A percentile compares a stretch with the other conserved stretches of the same genome.
Conservation (phyloP, 37 sponge, comb jelly and placozoan genomes). For the Geodia barretti region DNA sequence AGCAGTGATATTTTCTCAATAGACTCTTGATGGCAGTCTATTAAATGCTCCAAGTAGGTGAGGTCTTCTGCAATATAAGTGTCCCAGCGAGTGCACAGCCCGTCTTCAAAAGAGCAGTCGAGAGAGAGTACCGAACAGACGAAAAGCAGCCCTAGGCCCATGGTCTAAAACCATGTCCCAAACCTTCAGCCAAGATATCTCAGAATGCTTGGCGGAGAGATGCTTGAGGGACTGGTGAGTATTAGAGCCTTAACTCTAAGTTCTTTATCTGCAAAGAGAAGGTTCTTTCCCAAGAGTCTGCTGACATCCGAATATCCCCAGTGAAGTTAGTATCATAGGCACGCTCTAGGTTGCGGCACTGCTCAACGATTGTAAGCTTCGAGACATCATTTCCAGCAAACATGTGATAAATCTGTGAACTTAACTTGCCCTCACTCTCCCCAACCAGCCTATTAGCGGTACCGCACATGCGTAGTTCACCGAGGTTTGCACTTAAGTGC, state of each 20-base stretch:
- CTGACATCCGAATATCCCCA: not conserved
- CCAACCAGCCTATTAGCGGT: no score
- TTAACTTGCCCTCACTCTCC: no score
- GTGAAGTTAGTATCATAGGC: not conserved
- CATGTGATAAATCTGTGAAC: not conserved
- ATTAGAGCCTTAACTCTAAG: not conserved
- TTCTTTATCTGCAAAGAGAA: not conserved
- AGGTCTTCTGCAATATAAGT: not conserved
- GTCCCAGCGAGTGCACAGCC: not conserved
- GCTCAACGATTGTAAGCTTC: not conserved
- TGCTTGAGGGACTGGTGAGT: not conserved
- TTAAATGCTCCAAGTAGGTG: not conserved
- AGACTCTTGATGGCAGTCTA: not conserved
- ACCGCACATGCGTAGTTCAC: no score
- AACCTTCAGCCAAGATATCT: not conserved
- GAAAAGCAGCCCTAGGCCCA: not conserved
- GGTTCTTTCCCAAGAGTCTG: not conserved
- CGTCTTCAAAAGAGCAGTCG: not conserved
- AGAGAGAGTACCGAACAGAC: not conserved
- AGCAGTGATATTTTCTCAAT: no score
- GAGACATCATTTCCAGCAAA: not conserved
- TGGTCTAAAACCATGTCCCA: not conserved
- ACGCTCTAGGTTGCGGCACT: not conserved
- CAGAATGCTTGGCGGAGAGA: not conserved
- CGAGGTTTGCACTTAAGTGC: no score